phyloP scores from a whole-genome alignment of 2,113 vertebrate species.

The Trochalopteron elliotii region DNA sequence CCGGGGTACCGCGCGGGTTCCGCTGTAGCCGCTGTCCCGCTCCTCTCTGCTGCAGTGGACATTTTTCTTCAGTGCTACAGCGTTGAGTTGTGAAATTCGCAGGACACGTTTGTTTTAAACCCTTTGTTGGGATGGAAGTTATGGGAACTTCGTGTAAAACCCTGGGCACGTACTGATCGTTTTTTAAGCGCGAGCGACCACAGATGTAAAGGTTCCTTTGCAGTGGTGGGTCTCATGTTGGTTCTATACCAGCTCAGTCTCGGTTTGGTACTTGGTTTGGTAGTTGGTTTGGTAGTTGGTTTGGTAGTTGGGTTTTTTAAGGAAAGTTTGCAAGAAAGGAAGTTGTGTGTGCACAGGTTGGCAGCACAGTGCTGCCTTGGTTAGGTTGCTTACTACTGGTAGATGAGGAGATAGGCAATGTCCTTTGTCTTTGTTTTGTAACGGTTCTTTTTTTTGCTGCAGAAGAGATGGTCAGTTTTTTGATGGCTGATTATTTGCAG shows the following conservation, averaged over 20 bases:
- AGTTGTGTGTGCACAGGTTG: background rate
- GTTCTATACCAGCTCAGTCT: background rate
- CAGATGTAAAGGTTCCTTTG: background rate
- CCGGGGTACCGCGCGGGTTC: accelerated
- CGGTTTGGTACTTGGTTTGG: background rate
- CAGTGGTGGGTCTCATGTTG: too few relatives aligned
- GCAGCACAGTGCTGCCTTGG: background rate
- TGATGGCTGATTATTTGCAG: background rate
- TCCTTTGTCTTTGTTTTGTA: background rate
- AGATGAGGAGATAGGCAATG: background rate
- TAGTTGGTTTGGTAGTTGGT: background rate
- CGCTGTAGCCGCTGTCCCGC: background rate
- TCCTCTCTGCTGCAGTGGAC: accelerated
- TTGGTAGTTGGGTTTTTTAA: background rate
- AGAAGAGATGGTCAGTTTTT: background rate
- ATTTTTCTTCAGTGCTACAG: accelerated
- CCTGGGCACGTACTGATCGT: accelerated
- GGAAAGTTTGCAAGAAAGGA: background rate
- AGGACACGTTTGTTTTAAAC: background rate
- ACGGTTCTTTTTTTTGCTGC: background rate
- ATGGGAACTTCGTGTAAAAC: background rate
- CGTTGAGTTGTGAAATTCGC: background rate
- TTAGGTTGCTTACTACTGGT: accelerated
- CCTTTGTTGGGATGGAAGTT: background rate
- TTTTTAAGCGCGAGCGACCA: background rate